These are phyloP conservation scores for Coregonus ussuriensis DNA, from an alignment of 2,797 vertebrate genomes.

Conservation along the genomic window DNA sequence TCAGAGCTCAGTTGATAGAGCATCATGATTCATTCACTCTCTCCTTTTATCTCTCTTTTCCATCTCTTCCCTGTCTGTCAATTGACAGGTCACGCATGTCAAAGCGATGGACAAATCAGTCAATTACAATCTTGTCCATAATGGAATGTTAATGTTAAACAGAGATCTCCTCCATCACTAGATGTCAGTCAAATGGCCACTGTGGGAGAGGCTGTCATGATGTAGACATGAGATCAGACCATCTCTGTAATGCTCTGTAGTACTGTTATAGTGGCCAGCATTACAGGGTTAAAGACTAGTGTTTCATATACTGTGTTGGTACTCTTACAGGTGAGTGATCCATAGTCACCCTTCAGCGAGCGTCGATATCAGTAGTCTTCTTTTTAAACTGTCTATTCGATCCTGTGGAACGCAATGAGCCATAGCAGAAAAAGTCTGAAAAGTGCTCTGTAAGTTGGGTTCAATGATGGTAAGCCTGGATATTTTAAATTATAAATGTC, in stretches of 20 bases:
- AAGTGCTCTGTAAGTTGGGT: constrained; percentile 48
- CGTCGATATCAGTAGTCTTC: constrained; percentile 35
- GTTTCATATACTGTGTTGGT: not conserved
- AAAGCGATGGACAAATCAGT: not conserved
- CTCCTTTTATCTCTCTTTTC: not conserved
- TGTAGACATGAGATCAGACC: not conserved
- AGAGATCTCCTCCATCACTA: not conserved
- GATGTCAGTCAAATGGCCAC: not conserved
- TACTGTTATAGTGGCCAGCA: not conserved
- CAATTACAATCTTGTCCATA: not conserved
- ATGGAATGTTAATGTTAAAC: not conserved
- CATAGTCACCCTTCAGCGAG: constrained; percentile 12
- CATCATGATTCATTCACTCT: not conserved
- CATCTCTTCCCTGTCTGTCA: not conserved
- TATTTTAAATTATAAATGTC: constrained; percentile 80
- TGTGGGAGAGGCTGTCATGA: not conserved
- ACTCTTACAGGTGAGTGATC: constrained; percentile 25
- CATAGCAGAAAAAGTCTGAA: constrained; percentile 52
- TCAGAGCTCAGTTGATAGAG: not conserved
- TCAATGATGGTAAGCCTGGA: constrained; percentile 45
- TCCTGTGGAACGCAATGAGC: constrained; percentile 57
- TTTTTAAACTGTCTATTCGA: constrained; percentile 56
- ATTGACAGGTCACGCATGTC: not conserved
- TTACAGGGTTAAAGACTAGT: not conserved
- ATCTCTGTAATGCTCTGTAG: not conserved